Base-by-base conservation (phyloP, 2,113 vertebrate species). In the Anhinga anhinga region DNA sequence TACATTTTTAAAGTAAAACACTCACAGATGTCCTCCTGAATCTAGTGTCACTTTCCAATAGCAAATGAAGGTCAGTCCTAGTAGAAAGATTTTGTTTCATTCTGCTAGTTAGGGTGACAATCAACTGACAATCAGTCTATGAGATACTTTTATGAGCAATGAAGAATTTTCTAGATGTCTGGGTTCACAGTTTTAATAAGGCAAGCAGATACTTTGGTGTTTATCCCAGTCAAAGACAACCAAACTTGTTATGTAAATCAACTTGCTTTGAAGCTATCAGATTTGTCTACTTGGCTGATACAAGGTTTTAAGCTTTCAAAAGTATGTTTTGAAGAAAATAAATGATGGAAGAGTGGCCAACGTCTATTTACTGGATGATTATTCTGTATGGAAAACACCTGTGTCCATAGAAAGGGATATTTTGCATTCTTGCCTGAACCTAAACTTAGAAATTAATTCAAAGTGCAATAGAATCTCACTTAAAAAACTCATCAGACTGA, bases 271-370 rank as follows among this genome's bases (percentile, higher is more conserved):
- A 92, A 92, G 19, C 3, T 42, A 21, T 74, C 30, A 45, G 12
- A 58, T 66, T 69, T 50, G 47, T 74, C 19, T 87, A 44, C 38
- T 30, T 25, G 23, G 25, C n/a, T 74, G 8, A 44, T 78, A 52
- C 25, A 78, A 77, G 8, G 4, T 50, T 66, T 79, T 32, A 76
- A 67, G 21, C 2, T 84, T 78, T 87, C 61, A 87, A 44, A 84
- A 70, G n/a, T 42, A 29, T 7, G 4, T 71, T 91, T 78, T 59
- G 32, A 5, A 81, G 53, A 82, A 50, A 13, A 52, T 65, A 74
- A 66, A 55, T 1, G 0, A 38, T 1, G 5, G 17, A 74, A 70
- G 4, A 34, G 7, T 25, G 29, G 19, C 10, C 2, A 8, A 6
- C 4, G 73, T 40, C 26, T 13, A 50, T 65, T 88, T 72, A 84